Evolutionary conservation across 2,888 invertebrate species (phyloP), one percentile per base, ranked within the genome.

Genomic region (Anoplius nigerrimus): DNA sequence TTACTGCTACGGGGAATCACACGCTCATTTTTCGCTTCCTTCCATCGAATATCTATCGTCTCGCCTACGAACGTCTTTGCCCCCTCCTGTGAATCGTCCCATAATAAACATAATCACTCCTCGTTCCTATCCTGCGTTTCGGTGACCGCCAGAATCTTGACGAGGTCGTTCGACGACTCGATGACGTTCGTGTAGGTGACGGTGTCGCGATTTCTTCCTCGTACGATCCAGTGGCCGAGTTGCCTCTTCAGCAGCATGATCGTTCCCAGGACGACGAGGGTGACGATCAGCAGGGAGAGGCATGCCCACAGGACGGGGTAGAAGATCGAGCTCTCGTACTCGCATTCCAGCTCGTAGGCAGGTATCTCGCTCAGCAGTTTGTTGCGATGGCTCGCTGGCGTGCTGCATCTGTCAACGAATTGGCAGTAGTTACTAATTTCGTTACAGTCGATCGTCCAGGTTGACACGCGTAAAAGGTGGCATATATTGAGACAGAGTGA

Each of bases 301-400:
- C 82, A 80, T 0, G 76, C 66, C 86, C 87, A 87, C 8, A 88
- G 54, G 6, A 78, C 62, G 3, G 84, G 81, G 59, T 80, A 81
- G 42, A 81, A 71, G 3, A 78, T 43, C 46, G 72, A 71, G 15
- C 68, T 59, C 0, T 72, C 66, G 61, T 79, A 77, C 2, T 83
- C 77, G 74, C 92, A 92, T 0, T 80, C 78, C 72, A 92, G 89
- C 76, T 90, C 90, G 53, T 90, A 86, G 0, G 81, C 79, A 0
- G 90, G 84, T 20, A 92, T 80, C 11, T 90, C 89, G 77, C 89
- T 89, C 24, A 92, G 84, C 2, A 89, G 83, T 46, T 90, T 90
- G 84, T 90, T 90, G 79, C 80, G 88, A 0, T 90, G 81, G 0
- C 85, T 71, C 0, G 83, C 76, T 8, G 92, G 92, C 0, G 87